These are phyloP conservation scores for Zoanthus gigantus DNA, from an alignment of 92 coral and sea anemone species.

Conservation along the genomic window DNA sequence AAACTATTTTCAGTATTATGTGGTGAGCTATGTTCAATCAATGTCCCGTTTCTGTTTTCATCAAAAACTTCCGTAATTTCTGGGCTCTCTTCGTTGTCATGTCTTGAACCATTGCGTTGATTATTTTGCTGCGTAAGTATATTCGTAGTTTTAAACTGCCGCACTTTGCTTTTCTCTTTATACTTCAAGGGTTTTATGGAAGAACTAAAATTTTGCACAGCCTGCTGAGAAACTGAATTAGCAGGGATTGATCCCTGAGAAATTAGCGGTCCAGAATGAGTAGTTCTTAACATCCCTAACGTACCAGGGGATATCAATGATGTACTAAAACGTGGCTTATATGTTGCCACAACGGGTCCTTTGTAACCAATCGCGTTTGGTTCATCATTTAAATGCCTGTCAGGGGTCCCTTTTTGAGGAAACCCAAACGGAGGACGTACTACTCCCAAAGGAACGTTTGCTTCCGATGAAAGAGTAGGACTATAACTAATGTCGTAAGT, in stretches of 20 bases:
- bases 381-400: conserved; percentile 16
- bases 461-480: conserved; percentile 44
- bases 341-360: conserved; percentile 18
- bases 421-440: background rate
- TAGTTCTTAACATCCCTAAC: background rate
- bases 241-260: background rate
- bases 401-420: conserved; percentile 19
- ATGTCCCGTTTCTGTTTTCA: background rate
- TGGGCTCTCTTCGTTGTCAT: background rate
- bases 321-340: conserved; percentile 10
- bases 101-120: background rate
- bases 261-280: conserved; percentile 14
- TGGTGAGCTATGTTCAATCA: background rate
- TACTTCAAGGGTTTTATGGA: background rate
- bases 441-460: conserved; percentile 27
- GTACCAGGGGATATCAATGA: background rate
- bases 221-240: background rate
- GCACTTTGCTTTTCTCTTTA: background rate
- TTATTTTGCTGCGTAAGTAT: background rate
- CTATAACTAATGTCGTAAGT: conserved; percentile 44
- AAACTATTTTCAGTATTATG: background rate
- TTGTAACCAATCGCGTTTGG: conserved; percentile 12
- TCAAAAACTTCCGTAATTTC: background rate
- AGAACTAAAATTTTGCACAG: background rate
- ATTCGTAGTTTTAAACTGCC: background rate